Conservation (phyloP, 1,140 invertebrate species). For the Belonocnema kinseyi region DNA sequence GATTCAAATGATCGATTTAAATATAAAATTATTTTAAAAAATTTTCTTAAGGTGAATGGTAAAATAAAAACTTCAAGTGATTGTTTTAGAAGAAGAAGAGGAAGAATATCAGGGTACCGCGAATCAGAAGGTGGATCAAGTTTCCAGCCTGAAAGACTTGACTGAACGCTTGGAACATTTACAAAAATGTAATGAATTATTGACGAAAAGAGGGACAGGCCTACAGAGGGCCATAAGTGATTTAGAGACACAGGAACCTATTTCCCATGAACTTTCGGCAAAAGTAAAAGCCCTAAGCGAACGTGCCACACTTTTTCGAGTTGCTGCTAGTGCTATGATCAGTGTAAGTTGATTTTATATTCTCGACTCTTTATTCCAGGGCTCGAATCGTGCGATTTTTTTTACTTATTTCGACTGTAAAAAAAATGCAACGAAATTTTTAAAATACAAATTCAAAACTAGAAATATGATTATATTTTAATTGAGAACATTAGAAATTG, state of each 20-base stretch:
- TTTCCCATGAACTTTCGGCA: conserved; percentile 75
- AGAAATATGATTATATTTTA: too few relatives aligned
- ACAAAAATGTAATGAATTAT: conserved; percentile 92
- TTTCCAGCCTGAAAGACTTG: conserved; percentile 79
- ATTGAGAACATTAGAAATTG: too few relatives aligned
- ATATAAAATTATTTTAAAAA: not conserved
- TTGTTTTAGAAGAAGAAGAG: conserved; percentile 86
- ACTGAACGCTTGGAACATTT: conserved; percentile 87
- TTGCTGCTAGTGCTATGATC: conserved; percentile 96
- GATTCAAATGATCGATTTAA: too few relatives aligned
- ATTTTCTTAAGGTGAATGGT: not conserved
- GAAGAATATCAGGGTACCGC: conserved; percentile 80
- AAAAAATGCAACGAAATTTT: too few relatives aligned
- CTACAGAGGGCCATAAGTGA: conserved; percentile 91
- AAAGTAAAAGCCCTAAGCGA: conserved; percentile 90
- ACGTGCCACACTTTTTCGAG: conserved; percentile 92
- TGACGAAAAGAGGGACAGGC: conserved; percentile 89
- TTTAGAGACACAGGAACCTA: conserved; percentile 84
- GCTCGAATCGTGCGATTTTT: too few relatives aligned
- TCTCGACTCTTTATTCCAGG: not conserved
- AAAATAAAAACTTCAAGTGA: conserved; percentile 34
- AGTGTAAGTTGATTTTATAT: conserved; percentile 83
- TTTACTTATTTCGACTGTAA: too few relatives aligned
- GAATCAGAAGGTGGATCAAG: conserved; percentile 70
- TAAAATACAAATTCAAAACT: too few relatives aligned